Conservation (phyloP, 2,113 vertebrate genomes). For the Tenrec ecaudatus region DNA sequence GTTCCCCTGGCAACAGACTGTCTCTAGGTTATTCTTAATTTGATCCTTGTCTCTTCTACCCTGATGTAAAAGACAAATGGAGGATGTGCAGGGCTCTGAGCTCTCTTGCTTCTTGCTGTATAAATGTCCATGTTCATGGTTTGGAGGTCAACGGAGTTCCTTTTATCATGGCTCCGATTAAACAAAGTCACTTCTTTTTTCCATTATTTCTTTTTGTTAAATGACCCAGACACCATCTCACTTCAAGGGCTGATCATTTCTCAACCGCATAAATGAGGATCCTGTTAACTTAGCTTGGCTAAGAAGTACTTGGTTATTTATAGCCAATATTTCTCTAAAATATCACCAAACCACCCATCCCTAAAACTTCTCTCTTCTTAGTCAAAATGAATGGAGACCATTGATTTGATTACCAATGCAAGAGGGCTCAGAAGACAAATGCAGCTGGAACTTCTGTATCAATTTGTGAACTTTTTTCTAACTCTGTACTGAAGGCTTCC, state of each 20-base stretch:
- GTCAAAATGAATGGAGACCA: not conserved
- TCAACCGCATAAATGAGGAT: constrained; percentile 45
- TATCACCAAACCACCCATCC: not conserved
- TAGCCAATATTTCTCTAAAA: not conserved
- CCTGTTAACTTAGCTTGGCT: not conserved
- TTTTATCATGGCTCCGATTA: constrained; percentile 17
- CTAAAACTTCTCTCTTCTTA: not conserved
- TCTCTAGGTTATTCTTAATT: constrained; percentile 42
- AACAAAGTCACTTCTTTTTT: constrained; percentile 8
- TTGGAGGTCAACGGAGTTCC: constrained; percentile 20
- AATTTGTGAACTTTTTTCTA: not conserved
- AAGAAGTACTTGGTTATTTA: not conserved
- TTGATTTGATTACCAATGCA: not conserved
- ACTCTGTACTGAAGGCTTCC: fast-evolving
- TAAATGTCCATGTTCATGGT: not conserved
- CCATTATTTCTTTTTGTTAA: constrained; percentile 61
- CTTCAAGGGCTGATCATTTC: constrained; percentile 54
- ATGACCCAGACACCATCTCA: constrained; percentile 49
- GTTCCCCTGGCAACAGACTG: not conserved
- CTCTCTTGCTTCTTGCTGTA: not conserved
- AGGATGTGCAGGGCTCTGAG: not conserved
- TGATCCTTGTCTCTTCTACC: not conserved
- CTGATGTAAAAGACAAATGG: constrained; percentile 17
- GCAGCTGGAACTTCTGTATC: not conserved
- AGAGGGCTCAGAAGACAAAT: not conserved